Base-by-base conservation (phyloP, 2,113 vertebrate genomes). In the Heliornis fulica region DNA sequence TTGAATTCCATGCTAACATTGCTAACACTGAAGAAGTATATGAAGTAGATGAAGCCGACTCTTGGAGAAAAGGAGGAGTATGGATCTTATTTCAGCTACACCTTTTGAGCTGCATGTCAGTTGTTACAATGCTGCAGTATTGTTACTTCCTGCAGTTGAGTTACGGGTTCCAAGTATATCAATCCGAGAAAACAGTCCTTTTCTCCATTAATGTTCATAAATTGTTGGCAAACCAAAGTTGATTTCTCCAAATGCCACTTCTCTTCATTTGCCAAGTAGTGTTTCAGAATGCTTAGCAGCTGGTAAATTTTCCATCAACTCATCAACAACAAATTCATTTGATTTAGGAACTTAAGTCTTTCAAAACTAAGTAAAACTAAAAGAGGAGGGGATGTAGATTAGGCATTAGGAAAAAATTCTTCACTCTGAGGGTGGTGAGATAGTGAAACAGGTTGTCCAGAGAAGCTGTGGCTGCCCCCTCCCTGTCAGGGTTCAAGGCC, bases 11-110 rank as follows among this genome's bases (percentile, higher is more conserved):
- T 34, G 60, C 57, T 77, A 84, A 82, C 64, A 64, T 5, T 64
- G 60, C 57, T 77, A 84, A 82, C 64, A 64, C 5, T 64, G 75
- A 57, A 76, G 57, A 46, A 46, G 75, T 11, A 63, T 81, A 45
- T 78, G 86, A 80, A 79, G 94, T 88, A 89, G 70, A 70, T 79
- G 85, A 60, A 71, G 72, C 72, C 76, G 74, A 89, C 90, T 94
- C 80, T 54, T 82, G 23, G 40, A 95, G 91, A 86, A 93, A 89
- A 1, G 16, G 20, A 78, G 50, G 71, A 97, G 43, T 66, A 54
- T 45, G 59, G 70, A 57, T 66, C 86, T 95, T 79, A 60, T 77
- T 94, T 94, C 71, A 86, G 64, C 76, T 80, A 61, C 53, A 69
- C 45, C 89, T 82, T 60, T 78, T 53, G 28, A 92, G 56, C 54